phyloP scores from a whole-genome alignment of 2,888 invertebrate genomes.

The Trachelus tabidus region DNA sequence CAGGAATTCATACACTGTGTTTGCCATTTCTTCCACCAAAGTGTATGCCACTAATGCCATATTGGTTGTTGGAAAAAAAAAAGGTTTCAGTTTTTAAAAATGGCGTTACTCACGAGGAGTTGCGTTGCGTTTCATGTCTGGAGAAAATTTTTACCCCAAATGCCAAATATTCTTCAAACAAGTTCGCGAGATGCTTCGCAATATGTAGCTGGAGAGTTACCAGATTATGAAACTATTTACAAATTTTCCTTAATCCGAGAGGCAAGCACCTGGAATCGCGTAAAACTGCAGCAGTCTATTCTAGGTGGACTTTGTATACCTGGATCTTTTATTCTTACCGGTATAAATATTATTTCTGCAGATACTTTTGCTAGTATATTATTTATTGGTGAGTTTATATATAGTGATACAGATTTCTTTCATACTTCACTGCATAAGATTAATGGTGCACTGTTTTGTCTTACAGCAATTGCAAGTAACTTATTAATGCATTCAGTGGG shows the following conservation, averaged over 20 bases:
- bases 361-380: not conserved
- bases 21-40: not conserved
- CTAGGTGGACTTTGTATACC: conserved; percentile 4
- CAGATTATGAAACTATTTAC: conserved; percentile 40
- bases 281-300: conserved; percentile 31
- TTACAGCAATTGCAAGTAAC: conserved; percentile 23
- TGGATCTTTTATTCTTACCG: not conserved
- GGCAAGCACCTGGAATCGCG: conserved; percentile 22
- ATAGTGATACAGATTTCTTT: not conserved
- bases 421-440: not conserved
- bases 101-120: not conserved
- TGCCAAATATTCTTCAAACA: not conserved
- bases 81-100: not conserved
- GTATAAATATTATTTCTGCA: conserved; percentile 7
- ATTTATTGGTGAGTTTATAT: conserved; percentile 22
- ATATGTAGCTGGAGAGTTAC: conserved; percentile 20
- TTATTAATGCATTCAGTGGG: conserved; percentile 22
- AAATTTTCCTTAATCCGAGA: conserved; percentile 26
- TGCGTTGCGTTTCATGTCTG: not conserved
- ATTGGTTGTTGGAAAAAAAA: not conserved
- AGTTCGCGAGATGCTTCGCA: not conserved
- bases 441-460: not conserved
- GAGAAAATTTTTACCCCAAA: not conserved
- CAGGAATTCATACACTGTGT: not conserved
- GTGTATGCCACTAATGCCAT: not conserved